Evolutionary conservation across 2,888 invertebrate genomes (phyloP).

Genomic region (Margaritifera margaritifera): DNA sequence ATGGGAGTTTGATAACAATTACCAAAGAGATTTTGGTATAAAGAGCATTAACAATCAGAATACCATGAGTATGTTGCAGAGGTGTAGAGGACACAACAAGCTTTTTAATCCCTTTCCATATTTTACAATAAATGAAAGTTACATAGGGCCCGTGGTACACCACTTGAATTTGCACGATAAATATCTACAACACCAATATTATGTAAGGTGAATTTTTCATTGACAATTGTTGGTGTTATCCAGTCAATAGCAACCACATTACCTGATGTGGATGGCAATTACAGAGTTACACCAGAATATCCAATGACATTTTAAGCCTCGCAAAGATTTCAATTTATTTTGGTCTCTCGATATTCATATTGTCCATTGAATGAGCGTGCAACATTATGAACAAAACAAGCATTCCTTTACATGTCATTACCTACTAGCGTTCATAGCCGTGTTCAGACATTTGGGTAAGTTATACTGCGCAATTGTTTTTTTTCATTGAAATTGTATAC

Average conservation of each 20-base stretch:
- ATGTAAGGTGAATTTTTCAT: not conserved
- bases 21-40: too few relatives aligned
- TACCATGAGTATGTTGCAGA: too few relatives aligned
- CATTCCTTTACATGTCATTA: conserved; percentile 4
- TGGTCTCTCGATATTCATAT: not conserved
- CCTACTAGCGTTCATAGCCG: conserved; percentile 8
- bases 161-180: not conserved
- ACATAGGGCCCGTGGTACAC: conserved; percentile 8
- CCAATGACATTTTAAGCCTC: conserved; percentile 3
- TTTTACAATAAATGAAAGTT: too few relatives aligned
- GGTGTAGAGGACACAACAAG: too few relatives aligned
- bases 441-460: conserved; percentile 8
- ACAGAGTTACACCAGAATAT: conserved; percentile 3
- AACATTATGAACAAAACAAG: conserved; percentile 4
- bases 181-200: not conserved
- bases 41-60: too few relatives aligned
- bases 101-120: too few relatives aligned
- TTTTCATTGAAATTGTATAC: conserved; percentile 1
- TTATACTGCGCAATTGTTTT: conserved; percentile 11
- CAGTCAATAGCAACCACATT: conserved; percentile 8
- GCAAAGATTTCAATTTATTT: not conserved
- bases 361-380: conserved; percentile 11
- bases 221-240: not conserved
- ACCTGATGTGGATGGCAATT: conserved; percentile 12
- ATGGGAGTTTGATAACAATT: too few relatives aligned